phyloP scores from a whole-genome alignment of 2,888 invertebrate species.

The Rhagonycha lutea region DNA sequence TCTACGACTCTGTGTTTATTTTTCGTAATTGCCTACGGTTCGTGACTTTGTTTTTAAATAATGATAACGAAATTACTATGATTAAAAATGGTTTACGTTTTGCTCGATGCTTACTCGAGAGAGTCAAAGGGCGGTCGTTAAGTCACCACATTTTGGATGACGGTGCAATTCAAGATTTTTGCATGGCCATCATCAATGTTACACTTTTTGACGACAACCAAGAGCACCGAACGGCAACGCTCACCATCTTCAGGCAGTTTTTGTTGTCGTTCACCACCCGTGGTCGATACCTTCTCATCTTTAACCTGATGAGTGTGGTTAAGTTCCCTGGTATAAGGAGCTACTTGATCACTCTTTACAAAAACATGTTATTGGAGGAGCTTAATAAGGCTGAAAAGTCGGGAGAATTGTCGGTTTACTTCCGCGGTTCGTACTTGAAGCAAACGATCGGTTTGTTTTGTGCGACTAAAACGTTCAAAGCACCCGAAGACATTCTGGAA shows the following conservation, averaged over 20 bases:
- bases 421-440: constrained; percentile 63
- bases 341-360: constrained; percentile 73
- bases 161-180: constrained; percentile 65
- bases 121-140: constrained; percentile 44
- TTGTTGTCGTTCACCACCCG: constrained; percentile 70
- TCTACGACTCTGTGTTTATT: constrained; percentile 67
- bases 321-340: constrained; percentile 78
- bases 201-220: constrained; percentile 70
- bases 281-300: constrained; percentile 72
- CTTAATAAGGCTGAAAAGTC: constrained; percentile 54
- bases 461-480: constrained; percentile 62
- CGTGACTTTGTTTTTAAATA: constrained; percentile 61
- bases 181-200: constrained; percentile 63
- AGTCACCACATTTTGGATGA: constrained; percentile 62
- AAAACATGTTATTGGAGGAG: constrained; percentile 67
- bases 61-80: constrained; percentile 59
- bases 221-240: constrained; percentile 64
- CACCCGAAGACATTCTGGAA: constrained; percentile 78
- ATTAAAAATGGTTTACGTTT: constrained; percentile 70
- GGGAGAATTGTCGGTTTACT: constrained; percentile 53
- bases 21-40: constrained; percentile 66
- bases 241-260: constrained; percentile 65
- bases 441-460: constrained; percentile 66
- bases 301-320: constrained; percentile 65
- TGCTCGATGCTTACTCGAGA: constrained; percentile 57